Evolutionary conservation across 2,797 vertebrate genomes (phyloP).

Genomic region (Mormyrus hasselquistii): DNA sequence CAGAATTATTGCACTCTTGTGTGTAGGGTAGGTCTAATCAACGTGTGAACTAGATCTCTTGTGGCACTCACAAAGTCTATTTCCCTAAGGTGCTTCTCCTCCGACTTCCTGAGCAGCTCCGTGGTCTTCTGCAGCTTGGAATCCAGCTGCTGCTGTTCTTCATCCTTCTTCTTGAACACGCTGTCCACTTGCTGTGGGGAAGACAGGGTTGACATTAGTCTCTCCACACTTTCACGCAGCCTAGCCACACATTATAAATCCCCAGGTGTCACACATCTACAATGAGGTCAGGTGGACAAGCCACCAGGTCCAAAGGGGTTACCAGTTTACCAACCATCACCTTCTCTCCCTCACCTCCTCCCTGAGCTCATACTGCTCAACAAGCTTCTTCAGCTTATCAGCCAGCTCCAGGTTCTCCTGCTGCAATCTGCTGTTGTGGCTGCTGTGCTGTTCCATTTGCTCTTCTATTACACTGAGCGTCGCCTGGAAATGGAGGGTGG

Average conservation of each 20-base stretch:
- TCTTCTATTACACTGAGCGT: conserved; percentile 89
- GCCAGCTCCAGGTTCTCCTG: conserved; percentile 95
- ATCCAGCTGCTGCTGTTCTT: conserved; percentile 92
- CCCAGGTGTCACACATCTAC: background rate
- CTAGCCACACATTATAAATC: background rate
- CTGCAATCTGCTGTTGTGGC: conserved; percentile 83
- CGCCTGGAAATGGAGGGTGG: conserved; percentile 91
- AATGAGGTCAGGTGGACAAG: background rate
- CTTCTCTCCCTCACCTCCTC: conserved; percentile 73
- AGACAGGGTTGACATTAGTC: background rate
- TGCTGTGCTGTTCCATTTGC: conserved; percentile 89
- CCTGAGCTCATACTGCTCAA: conserved; percentile 87
- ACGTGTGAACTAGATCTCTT: background rate
- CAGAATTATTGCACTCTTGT: background rate
- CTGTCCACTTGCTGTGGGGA: conserved; percentile 85
- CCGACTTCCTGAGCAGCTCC: conserved; percentile 90
- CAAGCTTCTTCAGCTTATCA: conserved; percentile 93
- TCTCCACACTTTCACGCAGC: background rate
- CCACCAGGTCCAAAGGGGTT: background rate
- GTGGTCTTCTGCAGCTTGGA: conserved; percentile 93
- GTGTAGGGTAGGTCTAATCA: background rate
- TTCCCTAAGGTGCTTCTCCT: conserved; percentile 90
- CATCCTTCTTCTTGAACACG: conserved; percentile 95
- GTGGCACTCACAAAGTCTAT: conserved; percentile 84
- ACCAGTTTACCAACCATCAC: background rate